Conservation (phyloP, 2,888 invertebrate species). For the Leptinotarsa peninsularis region DNA sequence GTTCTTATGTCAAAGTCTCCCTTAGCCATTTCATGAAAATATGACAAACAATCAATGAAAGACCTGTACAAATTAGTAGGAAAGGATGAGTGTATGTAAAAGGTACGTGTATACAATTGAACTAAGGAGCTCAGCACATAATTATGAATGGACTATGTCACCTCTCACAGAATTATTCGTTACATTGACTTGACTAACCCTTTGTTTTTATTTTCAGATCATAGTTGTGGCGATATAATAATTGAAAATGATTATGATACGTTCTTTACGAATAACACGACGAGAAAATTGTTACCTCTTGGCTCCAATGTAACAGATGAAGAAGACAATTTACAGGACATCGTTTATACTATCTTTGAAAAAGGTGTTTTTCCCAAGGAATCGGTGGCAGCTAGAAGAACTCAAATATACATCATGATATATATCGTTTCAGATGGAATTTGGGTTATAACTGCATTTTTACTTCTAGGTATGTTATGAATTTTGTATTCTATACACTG, state of each 20-base stretch:
- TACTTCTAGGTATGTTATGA: constrained; percentile 52
- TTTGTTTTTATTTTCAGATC: constrained; percentile 40
- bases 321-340: constrained; percentile 42
- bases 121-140: too few species aligned
- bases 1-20: too few species aligned
- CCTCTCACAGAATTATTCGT: too few species aligned
- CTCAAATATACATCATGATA: constrained; percentile 46
- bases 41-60: too few species aligned
- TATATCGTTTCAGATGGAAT: constrained; percentile 53
- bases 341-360: constrained; percentile 45
- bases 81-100: too few species aligned
- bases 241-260: constrained; percentile 30
- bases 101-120: too few species aligned
- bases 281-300: constrained; percentile 23
- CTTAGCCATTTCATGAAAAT: too few species aligned
- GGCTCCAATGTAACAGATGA: constrained; percentile 31
- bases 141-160: too few species aligned
- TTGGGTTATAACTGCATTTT: constrained; percentile 57
- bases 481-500: too few species aligned
- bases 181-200: too few species aligned
- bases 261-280: constrained; percentile 32
- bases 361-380: constrained; percentile 47
- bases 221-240: constrained; percentile 44
- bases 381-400: constrained; percentile 44
- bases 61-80: too few species aligned